phyloP scores from a whole-genome alignment of 1,140 invertebrate species.

The Caenorhabditis elegans region DNA sequence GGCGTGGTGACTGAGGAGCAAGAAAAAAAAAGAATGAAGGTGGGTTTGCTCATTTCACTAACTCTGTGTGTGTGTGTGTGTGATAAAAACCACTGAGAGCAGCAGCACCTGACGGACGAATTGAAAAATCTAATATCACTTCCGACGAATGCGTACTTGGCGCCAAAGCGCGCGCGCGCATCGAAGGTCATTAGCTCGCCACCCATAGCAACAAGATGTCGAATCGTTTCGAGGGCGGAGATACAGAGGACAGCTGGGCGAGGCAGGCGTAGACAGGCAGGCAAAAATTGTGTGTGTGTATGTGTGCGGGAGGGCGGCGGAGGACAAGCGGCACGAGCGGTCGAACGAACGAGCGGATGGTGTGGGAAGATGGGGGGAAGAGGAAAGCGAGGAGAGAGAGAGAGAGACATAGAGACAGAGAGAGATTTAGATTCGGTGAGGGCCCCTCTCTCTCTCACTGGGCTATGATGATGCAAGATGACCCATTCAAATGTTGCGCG shows the following conservation, averaged over 20 bases:
- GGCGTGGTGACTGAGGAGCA: neutral
- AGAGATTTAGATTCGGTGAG: conserved; percentile 11
- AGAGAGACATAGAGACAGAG: neutral
- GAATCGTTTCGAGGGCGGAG: neutral
- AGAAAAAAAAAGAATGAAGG: too few species aligned
- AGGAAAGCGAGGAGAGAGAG: neutral
- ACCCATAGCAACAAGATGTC: neutral
- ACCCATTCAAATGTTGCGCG: conserved; percentile 24
- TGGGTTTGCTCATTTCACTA: neutral
- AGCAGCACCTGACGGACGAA: neutral
- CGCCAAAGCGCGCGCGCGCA: too few species aligned
- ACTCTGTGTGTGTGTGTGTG: neutral
- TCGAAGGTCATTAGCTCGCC: conserved; percentile 1
- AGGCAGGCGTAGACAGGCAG: too few species aligned
- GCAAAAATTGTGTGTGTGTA: neutral
- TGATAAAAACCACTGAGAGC: conserved; percentile 13
- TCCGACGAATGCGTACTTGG: too few species aligned
- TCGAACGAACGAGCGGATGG: neutral
- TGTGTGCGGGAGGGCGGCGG: neutral
- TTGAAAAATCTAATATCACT: too few species aligned
- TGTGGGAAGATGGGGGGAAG: neutral
- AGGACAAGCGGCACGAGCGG: neutral
- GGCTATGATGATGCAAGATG: conserved; percentile 27
- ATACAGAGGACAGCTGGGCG: too few species aligned
- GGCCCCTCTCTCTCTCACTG: neutral